Conservation (phyloP, 2,888 invertebrate genomes). For the Baccha elongata region DNA sequence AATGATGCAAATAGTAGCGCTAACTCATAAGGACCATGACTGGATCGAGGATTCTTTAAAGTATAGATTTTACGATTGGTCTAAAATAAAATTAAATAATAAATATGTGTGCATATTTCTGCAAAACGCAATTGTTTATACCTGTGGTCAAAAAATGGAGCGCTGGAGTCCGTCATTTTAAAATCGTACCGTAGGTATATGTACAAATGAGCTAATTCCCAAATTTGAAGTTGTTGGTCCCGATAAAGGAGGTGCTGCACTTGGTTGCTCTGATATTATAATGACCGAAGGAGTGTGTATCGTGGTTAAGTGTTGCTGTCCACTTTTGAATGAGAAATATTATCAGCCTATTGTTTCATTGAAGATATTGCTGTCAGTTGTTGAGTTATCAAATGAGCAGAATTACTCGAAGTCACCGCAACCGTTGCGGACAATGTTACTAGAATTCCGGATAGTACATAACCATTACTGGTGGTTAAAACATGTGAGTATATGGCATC, state of each 20-base stretch:
- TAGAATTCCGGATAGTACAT: constrained; percentile 51
- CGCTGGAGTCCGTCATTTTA: constrained; percentile 85
- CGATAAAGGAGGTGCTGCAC: constrained; percentile 29
- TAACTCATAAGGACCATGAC: constrained; percentile 94
- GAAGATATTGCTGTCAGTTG: constrained; percentile 32
- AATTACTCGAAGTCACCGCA: constrained; percentile 56
- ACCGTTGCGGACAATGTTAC: background rate
- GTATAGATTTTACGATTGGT: constrained; percentile 82
- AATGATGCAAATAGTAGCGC: too few species aligned
- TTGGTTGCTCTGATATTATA: constrained; percentile 74
- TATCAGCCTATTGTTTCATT: constrained; percentile 60
- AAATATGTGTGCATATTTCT: background rate
- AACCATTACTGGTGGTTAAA: constrained; percentile 48
- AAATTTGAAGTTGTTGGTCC: constrained; percentile 70
- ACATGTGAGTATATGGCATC: constrained; percentile 79
- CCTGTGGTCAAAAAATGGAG: constrained; percentile 86
- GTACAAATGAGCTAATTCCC: constrained; percentile 80
- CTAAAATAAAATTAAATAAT: constrained; percentile 77
- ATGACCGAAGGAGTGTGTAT: constrained; percentile 76
- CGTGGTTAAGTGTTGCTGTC: constrained; percentile 31
- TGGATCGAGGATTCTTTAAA: constrained; percentile 85
- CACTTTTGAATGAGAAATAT: constrained; percentile 45
- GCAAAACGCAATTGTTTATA: constrained; percentile 76
- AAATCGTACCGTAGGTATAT: constrained; percentile 82
- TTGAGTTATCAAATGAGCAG: constrained; percentile 76